Percentiles rank a stretch among this genome's conserved stretches.
These are phyloP conservation scores for Tragelaphus strepsiceros DNA, from an alignment of 2,113 vertebrate species.

Conservation along the genomic window DNA sequence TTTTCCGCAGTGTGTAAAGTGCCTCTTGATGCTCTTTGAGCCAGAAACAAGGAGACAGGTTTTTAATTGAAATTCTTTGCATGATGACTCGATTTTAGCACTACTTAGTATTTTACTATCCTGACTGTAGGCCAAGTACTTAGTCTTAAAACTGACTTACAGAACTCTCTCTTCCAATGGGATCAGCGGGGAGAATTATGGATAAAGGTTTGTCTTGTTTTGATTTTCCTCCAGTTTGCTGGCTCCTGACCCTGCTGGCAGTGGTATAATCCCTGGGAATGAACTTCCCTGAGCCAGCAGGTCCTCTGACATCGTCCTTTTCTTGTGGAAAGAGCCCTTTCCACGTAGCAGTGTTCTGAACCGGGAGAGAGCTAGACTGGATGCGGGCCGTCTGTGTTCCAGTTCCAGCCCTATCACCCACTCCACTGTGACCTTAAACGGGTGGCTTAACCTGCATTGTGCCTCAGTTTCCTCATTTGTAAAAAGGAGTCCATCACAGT, in stretches of 20 bases:
- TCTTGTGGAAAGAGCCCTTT: background rate
- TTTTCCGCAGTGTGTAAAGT: background rate
- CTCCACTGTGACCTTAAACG: background rate
- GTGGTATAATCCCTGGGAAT: background rate
- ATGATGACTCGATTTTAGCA: background rate
- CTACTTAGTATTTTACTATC: background rate
- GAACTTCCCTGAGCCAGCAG: background rate
- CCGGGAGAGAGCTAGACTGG: background rate
- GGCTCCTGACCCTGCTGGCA: background rate
- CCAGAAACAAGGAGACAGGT: background rate
- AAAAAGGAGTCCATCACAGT: background rate
- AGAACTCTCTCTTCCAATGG: background rate
- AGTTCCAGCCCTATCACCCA: background rate
- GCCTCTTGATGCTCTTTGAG: background rate
- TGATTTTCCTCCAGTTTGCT: background rate
- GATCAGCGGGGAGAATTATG: background rate
- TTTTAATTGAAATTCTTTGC: conserved; percentile 17
- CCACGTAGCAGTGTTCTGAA: background rate
- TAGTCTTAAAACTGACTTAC: background rate
- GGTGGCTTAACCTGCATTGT: background rate
- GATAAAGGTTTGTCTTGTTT: background rate
- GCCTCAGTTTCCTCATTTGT: background rate
- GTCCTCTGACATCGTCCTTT: background rate
- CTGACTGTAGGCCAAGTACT: background rate
- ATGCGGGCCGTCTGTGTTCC: rapidly evolving